These are phyloP conservation scores for Spatula versicolor DNA, from an alignment of 2,797 vertebrate genomes.

Conservation along the genomic window DNA sequence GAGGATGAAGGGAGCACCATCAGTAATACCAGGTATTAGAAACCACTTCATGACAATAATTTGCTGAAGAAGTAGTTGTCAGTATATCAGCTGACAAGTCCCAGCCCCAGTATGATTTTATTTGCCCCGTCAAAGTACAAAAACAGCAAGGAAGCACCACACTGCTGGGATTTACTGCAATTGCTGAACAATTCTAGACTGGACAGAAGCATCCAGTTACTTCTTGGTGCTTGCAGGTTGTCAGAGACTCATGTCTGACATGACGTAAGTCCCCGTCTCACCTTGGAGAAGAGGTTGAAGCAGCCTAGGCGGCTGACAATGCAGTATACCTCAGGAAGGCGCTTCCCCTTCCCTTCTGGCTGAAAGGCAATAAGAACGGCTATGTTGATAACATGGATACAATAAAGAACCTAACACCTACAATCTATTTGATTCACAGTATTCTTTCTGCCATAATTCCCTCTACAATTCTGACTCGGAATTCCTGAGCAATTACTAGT, in stretches of 20 bases:
- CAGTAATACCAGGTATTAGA: background rate
- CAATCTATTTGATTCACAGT: background rate
- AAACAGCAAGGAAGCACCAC: background rate
- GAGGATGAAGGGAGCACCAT: background rate
- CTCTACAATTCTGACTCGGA: background rate
- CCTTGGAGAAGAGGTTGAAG: conserved; percentile 98
- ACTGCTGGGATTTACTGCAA: background rate
- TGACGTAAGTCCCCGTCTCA: conserved; percentile 69
- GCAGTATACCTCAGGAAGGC: conserved; percentile 96
- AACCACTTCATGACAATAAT: background rate
- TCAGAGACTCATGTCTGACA: background rate
- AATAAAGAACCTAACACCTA: background rate
- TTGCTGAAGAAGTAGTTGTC: background rate
- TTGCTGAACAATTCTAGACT: background rate
- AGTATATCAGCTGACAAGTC: background rate
- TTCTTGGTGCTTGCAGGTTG: background rate
- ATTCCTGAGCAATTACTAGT: background rate
- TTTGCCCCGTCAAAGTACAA: background rate
- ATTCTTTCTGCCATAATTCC: background rate
- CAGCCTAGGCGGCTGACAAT: conserved; percentile 96
- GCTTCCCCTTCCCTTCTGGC: conserved; percentile 95
- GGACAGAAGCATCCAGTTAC: background rate
- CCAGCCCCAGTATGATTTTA: background rate
- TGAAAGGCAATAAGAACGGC: conserved; percentile 74
- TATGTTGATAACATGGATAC: background rate